Evolutionary conservation across 2,888 invertebrate species (phyloP).

Genomic region (Geophilus truncorum): DNA sequence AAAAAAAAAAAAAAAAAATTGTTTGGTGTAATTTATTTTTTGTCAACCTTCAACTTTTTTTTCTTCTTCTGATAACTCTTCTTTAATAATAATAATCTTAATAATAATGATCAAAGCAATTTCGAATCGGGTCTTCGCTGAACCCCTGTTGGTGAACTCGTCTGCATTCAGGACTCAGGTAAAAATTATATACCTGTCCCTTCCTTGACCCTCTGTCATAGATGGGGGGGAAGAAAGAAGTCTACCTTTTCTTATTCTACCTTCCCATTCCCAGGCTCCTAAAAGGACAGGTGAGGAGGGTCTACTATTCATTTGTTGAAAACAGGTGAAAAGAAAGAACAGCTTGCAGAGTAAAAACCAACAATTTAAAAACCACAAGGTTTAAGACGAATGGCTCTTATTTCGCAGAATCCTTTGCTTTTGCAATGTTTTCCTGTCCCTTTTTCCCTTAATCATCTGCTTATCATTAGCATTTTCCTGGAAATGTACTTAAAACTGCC

Average conservation of each 20-base stretch:
- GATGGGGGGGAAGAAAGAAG: background rate
- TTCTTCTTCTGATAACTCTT: background rate
- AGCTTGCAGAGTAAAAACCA: background rate
- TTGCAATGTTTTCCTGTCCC: background rate
- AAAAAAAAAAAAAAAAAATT: too few species aligned
- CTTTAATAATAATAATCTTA: background rate
- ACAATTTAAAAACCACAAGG: background rate
- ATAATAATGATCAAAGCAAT: background rate
- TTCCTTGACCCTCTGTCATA: background rate
- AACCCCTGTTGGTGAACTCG: background rate
- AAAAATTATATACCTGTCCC: background rate
- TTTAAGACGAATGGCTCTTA: background rate
- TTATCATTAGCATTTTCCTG: background rate
- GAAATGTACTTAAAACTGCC: background rate
- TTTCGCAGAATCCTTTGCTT: background rate
- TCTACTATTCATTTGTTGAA: slow-evolving; percentile 3
- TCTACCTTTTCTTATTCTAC: background rate
- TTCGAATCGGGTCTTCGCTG: background rate
- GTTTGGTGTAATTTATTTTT: background rate
- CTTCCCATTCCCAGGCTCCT: background rate
- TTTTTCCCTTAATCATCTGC: background rate
- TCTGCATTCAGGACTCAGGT: background rate
- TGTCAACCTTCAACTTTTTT: background rate
- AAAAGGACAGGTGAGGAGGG: background rate
- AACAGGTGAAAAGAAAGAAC: background rate